Conservation (phyloP, 2,113 vertebrate species). For the Corythoichthys intestinalis region DNA sequence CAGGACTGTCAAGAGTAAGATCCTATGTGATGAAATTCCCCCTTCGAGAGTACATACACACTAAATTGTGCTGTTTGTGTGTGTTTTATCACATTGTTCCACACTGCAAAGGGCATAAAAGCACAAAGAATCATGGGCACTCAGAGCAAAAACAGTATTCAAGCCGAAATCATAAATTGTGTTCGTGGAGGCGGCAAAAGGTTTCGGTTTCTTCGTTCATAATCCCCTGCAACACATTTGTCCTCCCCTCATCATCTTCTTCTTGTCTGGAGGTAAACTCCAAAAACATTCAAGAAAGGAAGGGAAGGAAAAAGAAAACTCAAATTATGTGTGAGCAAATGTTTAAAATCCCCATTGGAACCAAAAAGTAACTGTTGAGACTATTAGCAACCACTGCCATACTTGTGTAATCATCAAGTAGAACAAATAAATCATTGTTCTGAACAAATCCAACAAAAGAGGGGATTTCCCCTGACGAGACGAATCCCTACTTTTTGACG, state of each 20-base stretch:
- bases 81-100: conserved; percentile 36
- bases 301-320: not conserved
- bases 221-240: conserved; percentile 32
- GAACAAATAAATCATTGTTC: not conserved
- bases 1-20: conserved; percentile 33
- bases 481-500: conserved; percentile 8
- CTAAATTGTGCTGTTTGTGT: conserved; percentile 16
- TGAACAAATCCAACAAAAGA: not conserved
- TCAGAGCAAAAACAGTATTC: conserved; percentile 21
- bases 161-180: conserved; percentile 31
- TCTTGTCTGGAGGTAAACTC: conserved; percentile 5
- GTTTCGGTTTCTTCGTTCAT: conserved; percentile 28
- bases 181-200: conserved; percentile 9
- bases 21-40: conserved; percentile 32
- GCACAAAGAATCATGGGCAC: conserved; percentile 13
- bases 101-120: conserved; percentile 20
- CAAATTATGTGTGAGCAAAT: not conserved
- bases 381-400: not conserved
- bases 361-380: not conserved
- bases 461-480: conserved; percentile 17
- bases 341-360: not conserved
- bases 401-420: not conserved
- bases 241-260: conserved; percentile 10
- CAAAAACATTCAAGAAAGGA: not conserved
- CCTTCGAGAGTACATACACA: conserved; percentile 13